Conservation (phyloP, 1,140 invertebrate genomes). For the Heliconius congener region DNA sequence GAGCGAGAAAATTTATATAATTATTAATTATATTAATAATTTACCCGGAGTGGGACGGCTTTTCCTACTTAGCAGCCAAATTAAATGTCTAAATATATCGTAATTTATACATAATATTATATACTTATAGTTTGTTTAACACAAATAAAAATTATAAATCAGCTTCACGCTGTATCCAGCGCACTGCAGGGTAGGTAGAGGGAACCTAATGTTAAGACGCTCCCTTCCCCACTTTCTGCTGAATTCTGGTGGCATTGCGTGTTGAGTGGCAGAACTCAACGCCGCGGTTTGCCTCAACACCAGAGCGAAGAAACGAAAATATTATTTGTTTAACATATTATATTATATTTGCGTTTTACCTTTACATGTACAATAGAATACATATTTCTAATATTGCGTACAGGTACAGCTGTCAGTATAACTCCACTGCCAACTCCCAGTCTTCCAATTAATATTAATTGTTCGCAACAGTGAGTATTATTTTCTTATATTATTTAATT, state of each 20-base stretch:
- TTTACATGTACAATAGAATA: neutral
- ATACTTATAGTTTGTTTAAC: neutral
- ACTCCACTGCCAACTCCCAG: conserved; percentile 58
- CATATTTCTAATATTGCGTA: conserved; percentile 4
- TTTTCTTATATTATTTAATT: neutral
- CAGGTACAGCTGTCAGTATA: conserved; percentile 71
- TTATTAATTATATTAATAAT: no score
- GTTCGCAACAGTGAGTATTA: conserved; percentile 73
- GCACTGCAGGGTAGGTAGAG: no score
- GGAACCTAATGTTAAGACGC: no score
- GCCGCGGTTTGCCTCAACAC: no score
- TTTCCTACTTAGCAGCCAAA: neutral
- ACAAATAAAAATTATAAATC: no score
- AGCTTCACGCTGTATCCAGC: no score
- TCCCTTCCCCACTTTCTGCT: no score
- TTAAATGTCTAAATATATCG: neutral
- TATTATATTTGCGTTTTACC: neutral
- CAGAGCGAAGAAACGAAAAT: no score
- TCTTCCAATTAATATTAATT: conserved; percentile 55
- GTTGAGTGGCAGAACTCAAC: no score
- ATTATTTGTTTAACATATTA: neutral
- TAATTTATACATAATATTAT: neutral
- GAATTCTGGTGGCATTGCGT: no score
- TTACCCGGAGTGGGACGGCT: no score
- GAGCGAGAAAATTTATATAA: no score